Evolutionary conservation across 2,797 vertebrate genomes (phyloP).

Genomic region (Epinephelus malabaricus): DNA sequence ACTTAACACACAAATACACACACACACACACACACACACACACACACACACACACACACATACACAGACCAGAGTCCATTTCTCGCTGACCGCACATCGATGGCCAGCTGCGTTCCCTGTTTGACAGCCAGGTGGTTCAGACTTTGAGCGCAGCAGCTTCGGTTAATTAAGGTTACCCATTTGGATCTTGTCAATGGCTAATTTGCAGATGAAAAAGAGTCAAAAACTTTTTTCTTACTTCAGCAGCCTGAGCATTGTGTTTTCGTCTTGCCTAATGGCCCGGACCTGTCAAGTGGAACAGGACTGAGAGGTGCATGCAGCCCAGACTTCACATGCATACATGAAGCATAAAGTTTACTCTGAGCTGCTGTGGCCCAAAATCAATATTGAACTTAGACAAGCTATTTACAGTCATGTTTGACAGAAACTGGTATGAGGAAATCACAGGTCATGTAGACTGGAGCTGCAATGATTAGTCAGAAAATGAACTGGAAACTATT

Average conservation of each 20-base stretch:
- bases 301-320: constrained; percentile 31
- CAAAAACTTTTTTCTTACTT: constrained; percentile 36
- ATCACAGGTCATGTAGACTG: constrained; percentile 8
- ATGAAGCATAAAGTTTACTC: constrained; percentile 60
- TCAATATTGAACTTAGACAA: constrained; percentile 73
- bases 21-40: neutral
- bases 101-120: constrained; percentile 58
- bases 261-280: constrained; percentile 46
- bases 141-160: constrained; percentile 55
- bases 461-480: constrained; percentile 1
- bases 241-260: constrained; percentile 39
- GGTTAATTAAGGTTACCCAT: constrained; percentile 73
- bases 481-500: neutral
- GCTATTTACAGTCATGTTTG: constrained; percentile 75
- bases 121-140: constrained; percentile 73
- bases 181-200: constrained; percentile 68
- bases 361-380: constrained; percentile 61
- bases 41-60: constrained; percentile 2
- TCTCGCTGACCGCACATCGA: constrained; percentile 50
- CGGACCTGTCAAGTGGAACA: constrained; percentile 49
- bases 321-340: constrained; percentile 47
- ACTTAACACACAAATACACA: neutral
- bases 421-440: constrained; percentile 55
- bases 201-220: constrained; percentile 61
- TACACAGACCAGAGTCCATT: constrained; percentile 17